A percentile compares a stretch with the other conserved stretches of the same genome.
These are phyloP conservation scores for Lepidostoma basale DNA, from an alignment of 1,140 invertebrate species.

Conservation along the genomic window DNA sequence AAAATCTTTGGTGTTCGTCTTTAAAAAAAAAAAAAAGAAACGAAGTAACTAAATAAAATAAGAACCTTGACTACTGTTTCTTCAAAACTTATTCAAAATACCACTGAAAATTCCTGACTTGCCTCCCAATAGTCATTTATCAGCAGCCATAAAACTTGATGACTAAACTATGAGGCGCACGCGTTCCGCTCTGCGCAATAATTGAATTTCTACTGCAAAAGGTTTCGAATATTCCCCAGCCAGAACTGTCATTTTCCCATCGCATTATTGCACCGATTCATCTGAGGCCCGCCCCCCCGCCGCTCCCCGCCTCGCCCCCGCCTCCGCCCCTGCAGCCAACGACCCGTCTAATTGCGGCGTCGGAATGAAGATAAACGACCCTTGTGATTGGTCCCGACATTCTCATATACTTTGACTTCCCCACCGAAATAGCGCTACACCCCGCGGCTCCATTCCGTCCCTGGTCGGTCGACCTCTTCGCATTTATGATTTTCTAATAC, in stretches of 20 bases:
- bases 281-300: slow-evolving; percentile 17
- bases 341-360: slow-evolving; percentile 69
- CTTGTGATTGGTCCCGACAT: slow-evolving; percentile 57
- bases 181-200: not conserved
- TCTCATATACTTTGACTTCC: slow-evolving; percentile 46
- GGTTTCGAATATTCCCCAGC: slow-evolving; percentile 20
- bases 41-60: too few species aligned
- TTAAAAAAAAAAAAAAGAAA: too few species aligned
- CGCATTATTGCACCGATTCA: slow-evolving; percentile 43
- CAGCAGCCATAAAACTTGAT: too few species aligned
- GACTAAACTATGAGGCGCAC: too few species aligned
- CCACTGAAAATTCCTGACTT: too few species aligned
- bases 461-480: slow-evolving; percentile 5
- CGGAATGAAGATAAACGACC: slow-evolving; percentile 67
- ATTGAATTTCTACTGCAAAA: slow-evolving; percentile 9
- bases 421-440: slow-evolving; percentile 39
- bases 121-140: too few species aligned
- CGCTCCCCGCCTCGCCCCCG: not conserved
- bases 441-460: slow-evolving; percentile 37
- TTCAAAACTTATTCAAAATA: too few species aligned
- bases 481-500: slow-evolving; percentile 1
- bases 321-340: slow-evolving; percentile 55
- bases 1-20: too few species aligned
- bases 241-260: slow-evolving; percentile 33
- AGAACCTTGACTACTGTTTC: too few species aligned